phyloP scores from a whole-genome alignment of 2,888 invertebrate genomes.

The Hemistola chrysoprasaria region DNA sequence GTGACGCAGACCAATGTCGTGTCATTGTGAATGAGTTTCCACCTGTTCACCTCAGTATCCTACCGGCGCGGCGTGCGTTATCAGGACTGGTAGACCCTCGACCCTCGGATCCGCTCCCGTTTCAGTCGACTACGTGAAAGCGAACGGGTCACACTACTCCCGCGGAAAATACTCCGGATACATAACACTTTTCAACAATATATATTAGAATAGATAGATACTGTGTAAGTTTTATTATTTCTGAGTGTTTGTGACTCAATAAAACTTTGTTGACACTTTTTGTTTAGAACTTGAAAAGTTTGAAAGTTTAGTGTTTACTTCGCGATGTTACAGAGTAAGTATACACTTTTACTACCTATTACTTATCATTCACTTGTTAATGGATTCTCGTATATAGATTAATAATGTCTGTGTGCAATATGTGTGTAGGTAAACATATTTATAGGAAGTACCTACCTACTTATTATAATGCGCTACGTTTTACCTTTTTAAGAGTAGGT shows the following conservation, averaged over 20 bases:
- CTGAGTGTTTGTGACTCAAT: slow-evolving; percentile 6
- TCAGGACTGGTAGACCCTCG: slow-evolving; percentile 9
- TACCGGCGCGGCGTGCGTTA: slow-evolving; percentile 1
- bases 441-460: too few species aligned
- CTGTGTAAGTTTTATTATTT: not conserved
- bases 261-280: slow-evolving; percentile 1
- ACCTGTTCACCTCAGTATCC: slow-evolving; percentile 5
- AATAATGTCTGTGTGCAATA: too few species aligned
- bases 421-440: too few species aligned
- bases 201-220: too few species aligned
- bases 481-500: too few species aligned
- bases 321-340: slow-evolving; percentile 11
- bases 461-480: too few species aligned
- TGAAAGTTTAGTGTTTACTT: slow-evolving; percentile 8
- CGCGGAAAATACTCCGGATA: not conserved
- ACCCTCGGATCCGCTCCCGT: slow-evolving; percentile 4
- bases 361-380: slow-evolving; percentile 7
- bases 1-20: slow-evolving; percentile 11
- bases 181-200: slow-evolving; percentile 3
- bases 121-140: slow-evolving; percentile 25
- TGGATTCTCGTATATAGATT: too few species aligned
- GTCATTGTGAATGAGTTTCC: slow-evolving; percentile 18
- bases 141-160: slow-evolving; percentile 22
- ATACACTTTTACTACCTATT: too few species aligned
- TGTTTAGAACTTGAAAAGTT: slow-evolving; percentile 9